Percentiles rank a stretch among this genome's conserved stretches.
Evolutionary conservation across 2,888 invertebrate species (phyloP).

Genomic region (Ptilodon capucinus): DNA sequence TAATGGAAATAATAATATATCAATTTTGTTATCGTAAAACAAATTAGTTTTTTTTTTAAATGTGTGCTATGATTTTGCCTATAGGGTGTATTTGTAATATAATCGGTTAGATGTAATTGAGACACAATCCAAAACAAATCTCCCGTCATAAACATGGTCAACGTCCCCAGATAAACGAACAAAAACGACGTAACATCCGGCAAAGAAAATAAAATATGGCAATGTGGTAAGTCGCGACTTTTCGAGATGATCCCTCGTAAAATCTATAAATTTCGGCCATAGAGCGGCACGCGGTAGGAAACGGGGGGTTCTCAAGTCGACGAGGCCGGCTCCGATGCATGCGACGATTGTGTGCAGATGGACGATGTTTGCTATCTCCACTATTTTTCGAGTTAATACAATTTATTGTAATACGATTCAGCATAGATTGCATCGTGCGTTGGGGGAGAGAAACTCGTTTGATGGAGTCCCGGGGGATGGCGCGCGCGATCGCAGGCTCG

Average conservation of each 20-base stretch:
- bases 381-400: conserved; percentile 83
- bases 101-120: too few relatives aligned
- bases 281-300: conserved; percentile 56
- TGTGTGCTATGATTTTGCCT: too few relatives aligned
- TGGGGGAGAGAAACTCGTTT: conserved; percentile 81
- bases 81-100: too few relatives aligned
- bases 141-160: conserved; percentile 10
- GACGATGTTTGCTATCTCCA: conserved; percentile 81
- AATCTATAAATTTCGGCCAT: conserved; percentile 75
- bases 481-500: conserved; percentile 71
- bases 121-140: not conserved
- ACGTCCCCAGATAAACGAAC: conserved; percentile 55
- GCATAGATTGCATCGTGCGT: conserved; percentile 81
- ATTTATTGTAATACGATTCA: conserved; percentile 83
- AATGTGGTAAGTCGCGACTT: conserved; percentile 71
- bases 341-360: conserved; percentile 78
- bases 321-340: conserved; percentile 47
- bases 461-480: conserved; percentile 77
- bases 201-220: conserved; percentile 73
- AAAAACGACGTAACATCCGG: conserved; percentile 72
- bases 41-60: conserved; percentile 13
- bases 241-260: conserved; percentile 77
- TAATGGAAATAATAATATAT: conserved; percentile 17
- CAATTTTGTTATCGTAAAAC: conserved; percentile 17
- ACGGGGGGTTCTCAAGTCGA: conserved; percentile 57